phyloP scores from a whole-genome alignment of 2,113 vertebrate genomes.

The Theristicus caerulescens region DNA sequence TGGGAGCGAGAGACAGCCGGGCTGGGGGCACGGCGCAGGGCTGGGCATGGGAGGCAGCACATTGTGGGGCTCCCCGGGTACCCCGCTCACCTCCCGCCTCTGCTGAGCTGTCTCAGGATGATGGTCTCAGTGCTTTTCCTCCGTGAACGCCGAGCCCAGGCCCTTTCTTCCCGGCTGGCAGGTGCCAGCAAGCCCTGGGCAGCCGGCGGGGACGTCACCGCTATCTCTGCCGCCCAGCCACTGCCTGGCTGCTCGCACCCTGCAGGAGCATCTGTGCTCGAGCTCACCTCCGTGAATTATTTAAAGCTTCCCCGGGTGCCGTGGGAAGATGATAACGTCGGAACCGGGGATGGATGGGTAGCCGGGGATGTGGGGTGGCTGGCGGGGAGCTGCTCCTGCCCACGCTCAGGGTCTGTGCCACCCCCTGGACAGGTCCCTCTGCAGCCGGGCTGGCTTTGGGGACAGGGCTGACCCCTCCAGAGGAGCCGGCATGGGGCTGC shows the following conservation, averaged over 20 bases:
- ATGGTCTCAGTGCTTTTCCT: background rate
- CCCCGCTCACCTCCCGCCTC: background rate
- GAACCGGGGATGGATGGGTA: background rate
- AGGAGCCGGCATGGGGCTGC: background rate
- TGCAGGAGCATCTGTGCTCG: constrained; percentile 44
- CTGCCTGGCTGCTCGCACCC: background rate
- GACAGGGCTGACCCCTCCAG: background rate
- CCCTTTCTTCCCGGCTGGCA: background rate
- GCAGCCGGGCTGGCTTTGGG: background rate
- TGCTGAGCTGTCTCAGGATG: background rate
- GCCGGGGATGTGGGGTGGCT: background rate
- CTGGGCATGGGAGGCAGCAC: background rate
- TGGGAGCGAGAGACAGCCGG: accelerated
- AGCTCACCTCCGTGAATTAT: constrained; percentile 51
- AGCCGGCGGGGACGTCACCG: background rate
- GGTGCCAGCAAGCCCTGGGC: background rate
- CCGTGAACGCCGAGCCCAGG: accelerated
- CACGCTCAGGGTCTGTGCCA: accelerated
- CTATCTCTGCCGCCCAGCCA: constrained; percentile 50
- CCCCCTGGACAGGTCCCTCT: background rate
- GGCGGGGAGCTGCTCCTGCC: background rate
- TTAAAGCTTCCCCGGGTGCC: constrained; percentile 22
- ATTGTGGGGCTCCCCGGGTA: accelerated
- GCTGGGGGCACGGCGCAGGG: accelerated
- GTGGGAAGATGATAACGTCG: background rate